Evolutionary conservation across 2,113 vertebrate species (phyloP).

Genomic region (Antechinus stuartii): DNA sequence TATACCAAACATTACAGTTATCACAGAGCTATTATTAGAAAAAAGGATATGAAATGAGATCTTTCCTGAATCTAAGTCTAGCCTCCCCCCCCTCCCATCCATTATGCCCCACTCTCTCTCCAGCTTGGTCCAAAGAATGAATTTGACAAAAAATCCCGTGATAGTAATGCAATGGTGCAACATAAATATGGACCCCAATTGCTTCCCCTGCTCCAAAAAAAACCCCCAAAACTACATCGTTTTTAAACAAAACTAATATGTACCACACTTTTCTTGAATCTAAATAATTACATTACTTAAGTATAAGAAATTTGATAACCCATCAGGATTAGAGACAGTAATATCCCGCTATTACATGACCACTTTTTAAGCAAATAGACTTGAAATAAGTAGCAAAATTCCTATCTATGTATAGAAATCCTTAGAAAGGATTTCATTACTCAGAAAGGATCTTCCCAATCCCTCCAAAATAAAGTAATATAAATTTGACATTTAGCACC

Average conservation of each 20-base stretch:
- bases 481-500: background rate
- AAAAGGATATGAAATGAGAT: background rate
- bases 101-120: background rate
- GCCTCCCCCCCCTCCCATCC: background rate
- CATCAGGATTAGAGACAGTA: background rate
- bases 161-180: slow-evolving; percentile 7
- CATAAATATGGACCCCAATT: background rate
- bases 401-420: too few relatives aligned
- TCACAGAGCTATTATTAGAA: background rate
- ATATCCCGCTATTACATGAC: background rate
- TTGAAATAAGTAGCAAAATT: background rate
- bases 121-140: slow-evolving; percentile 4
- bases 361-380: background rate
- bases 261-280: slow-evolving; percentile 2
- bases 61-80: too few relatives aligned
- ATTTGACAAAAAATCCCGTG: slow-evolving; percentile 9
- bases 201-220: background rate
- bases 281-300: slow-evolving; percentile 16
- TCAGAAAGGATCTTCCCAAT: slow-evolving; percentile 5
- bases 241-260: background rate
- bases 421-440: background rate
- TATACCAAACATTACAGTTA: background rate
- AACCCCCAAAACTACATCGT: background rate
- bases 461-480: background rate
- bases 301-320: background rate